Base-by-base conservation (phyloP, 2,888 invertebrate species). In the Pyrrhia umbra region DNA sequence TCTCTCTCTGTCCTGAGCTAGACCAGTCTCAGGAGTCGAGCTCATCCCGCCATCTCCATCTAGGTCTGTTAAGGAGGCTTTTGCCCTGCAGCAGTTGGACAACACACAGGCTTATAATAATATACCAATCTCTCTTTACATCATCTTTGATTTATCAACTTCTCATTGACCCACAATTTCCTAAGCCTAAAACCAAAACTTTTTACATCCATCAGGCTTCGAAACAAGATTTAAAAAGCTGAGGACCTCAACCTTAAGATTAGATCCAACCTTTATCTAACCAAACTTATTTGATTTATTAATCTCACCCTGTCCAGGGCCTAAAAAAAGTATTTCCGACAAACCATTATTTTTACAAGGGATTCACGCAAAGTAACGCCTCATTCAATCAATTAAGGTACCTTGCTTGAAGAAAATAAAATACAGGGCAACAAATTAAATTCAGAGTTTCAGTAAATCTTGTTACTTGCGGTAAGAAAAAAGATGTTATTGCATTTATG, bases 361-460 rank as follows among this genome's bases (percentile, higher is more conserved):
- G 62, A 68, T 67, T 49, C 40, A 42, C 50, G 51, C 45, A 69
- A 75, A 78, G 73, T 64, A 66, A 77, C 52, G 72, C 66, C 66
- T 79, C 62, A 79, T 79, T 79, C 74, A 73, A 79, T 79, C 67
- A 79, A 79, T 78, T 70, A 78, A 50, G 68, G 66, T 74, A 54
- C 67, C 63, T 68, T 59, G 61, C 50, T 63, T 59, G 46, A 45
- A 75, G 52, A 74, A 76, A 79, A 74, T 68, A 79, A 79, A 79
- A 79, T 79, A 56, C 76, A 23, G 49, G 15, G 37, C 46, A 63
- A 50, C 62, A 76, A 69, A 79, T 79, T 76, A 68, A 71, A 79
- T 76, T 79, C 42, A 30, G 65, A 61, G 51, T 65, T 78, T 61
- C 54, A 58, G 59, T 52, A 47, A 68, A 78, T 68, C 66, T 52